Evolutionary conservation across 2,797 vertebrate genomes (phyloP), one percentile per base, ranked within the genome.

Genomic region (Meda fulgida): DNA sequence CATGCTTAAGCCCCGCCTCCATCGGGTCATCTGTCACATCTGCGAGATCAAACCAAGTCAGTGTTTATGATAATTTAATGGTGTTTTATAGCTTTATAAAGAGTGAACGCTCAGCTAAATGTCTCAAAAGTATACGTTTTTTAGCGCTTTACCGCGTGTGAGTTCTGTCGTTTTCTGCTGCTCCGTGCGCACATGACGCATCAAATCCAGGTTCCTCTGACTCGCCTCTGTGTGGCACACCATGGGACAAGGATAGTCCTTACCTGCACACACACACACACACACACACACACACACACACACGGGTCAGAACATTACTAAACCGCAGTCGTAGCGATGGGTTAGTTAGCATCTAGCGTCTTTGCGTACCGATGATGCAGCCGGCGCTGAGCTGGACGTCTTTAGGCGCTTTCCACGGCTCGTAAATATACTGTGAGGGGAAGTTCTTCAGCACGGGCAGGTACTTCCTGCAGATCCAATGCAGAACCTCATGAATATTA

Each of bases 241-340:
- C 88, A 93, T 92, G 0, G 92, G 93, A 85, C 88, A 87, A 40
- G 93, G 92, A 69, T 93, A 94, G 83, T 93, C 91, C 29, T 79
- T 91, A 76, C 92, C 92, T 93, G 87, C 69, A 82, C 85, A 78
- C 79, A 86, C 38, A 40, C 7, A 8, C 7, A 34, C 34, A 34
- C 34, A 34, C 34, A 34, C 31, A 82, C 85, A 78, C 79, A 86
- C 38, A 40, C 7, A 8, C 85, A 83, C 38, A 4, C 43, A 48
- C 85, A 83, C 40, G 1, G 19, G 46, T 53, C 48, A 75, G 19
- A 75, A 83, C 58, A 58, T 40, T 18, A 53, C 6, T 31, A 71
- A 19, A 71, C 9, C 0, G 1, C 34, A 69, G 55, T 55, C n/a
- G 0, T 16, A 31, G 18, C 13, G 7, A 8, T 21, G 7, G n/a